Evolutionary conservation across 2,797 vertebrate genomes (phyloP), one percentile per base, ranked within the genome.

Genomic region (Valencia hispanica): DNA sequence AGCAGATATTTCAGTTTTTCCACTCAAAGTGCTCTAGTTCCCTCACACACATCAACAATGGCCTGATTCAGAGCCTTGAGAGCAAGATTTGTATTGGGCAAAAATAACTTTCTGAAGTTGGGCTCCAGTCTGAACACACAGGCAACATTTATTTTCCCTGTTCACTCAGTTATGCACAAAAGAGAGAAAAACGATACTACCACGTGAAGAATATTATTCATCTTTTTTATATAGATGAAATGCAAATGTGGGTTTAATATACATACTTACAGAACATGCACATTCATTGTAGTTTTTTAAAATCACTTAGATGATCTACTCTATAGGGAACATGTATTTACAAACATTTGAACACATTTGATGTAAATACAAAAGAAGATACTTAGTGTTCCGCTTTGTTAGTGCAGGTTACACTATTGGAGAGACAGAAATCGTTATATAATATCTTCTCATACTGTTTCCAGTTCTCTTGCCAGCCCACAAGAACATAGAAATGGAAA

Each of bases 401-500:
- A 30, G 69, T 69, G 22, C 41, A 36, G 27, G 66, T 17, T 59
- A 55, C 32, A n/a, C 10, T 47, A 10, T 30, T 61, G 36, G 18
- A 70, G 15, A 73, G 45, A 48, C 45, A 68, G 17, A 8, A 25
- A 25, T 27, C 9, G 55, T 86, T 87, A 70, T 83, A 65, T 82
- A 84, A 89, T 36, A 25, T 41, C 17, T 81, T 84, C 74, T 78
- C 78, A 25, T 22, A 10, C 72, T 76, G 34, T n/a, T 3, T 79
- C 77, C 45, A 10, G 43, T 34, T 50, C 18, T 51, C 69, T 51
- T 65, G 74, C 69, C 25, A 65, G 34, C 73, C 86, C 8, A 59
- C 82, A 70, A 66, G 34, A 9, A 61, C 59, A 41, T 0, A 36
- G 41, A 32, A 89, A 82, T 84, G 86, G 86, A 89, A 92, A 91